Evolutionary conservation across 2,888 invertebrate species (phyloP).

Genomic region (Notodonta ziczac): DNA sequence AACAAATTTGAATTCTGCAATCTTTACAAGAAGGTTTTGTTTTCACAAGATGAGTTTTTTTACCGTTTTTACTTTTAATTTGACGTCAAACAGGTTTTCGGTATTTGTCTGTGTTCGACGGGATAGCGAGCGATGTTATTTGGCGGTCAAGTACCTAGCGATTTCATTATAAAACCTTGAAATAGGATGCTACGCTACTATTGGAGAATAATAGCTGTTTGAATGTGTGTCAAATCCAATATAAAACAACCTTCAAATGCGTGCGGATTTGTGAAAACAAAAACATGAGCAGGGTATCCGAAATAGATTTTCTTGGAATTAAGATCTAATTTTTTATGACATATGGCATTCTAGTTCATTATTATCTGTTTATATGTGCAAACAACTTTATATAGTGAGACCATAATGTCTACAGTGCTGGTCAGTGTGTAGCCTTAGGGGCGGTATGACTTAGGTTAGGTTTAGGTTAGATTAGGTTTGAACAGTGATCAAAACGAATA

Average conservation of each 20-base stretch:
- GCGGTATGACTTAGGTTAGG: too few species aligned
- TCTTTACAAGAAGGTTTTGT: not conserved
- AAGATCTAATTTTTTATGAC: not conserved
- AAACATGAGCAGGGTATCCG: constrained; percentile 16
- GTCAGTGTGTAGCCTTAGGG: too few species aligned
- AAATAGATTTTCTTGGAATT: constrained; percentile 21
- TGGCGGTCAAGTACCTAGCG: not conserved
- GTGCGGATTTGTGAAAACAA: constrained; percentile 20
- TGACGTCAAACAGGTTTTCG: too few species aligned
- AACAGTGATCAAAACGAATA: too few species aligned
- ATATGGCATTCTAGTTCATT: too few species aligned
- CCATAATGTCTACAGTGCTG: too few species aligned
- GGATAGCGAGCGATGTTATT: not conserved
- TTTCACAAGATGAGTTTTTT: not conserved
- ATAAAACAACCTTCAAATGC: constrained; percentile 25
- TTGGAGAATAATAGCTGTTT: constrained; percentile 6
- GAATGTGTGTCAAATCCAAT: constrained; percentile 21
- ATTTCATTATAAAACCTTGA: not conserved
- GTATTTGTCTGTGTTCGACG: too few species aligned
- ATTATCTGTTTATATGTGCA: too few species aligned
- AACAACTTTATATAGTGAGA: too few species aligned
- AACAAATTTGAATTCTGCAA: not conserved
- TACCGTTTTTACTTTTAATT: too few species aligned
- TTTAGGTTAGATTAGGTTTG: too few species aligned
- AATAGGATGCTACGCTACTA: not conserved